Evolutionary conservation across 2,888 invertebrate species (phyloP), one percentile per base, ranked within the genome.

Genomic region (Thyatira batis): DNA sequence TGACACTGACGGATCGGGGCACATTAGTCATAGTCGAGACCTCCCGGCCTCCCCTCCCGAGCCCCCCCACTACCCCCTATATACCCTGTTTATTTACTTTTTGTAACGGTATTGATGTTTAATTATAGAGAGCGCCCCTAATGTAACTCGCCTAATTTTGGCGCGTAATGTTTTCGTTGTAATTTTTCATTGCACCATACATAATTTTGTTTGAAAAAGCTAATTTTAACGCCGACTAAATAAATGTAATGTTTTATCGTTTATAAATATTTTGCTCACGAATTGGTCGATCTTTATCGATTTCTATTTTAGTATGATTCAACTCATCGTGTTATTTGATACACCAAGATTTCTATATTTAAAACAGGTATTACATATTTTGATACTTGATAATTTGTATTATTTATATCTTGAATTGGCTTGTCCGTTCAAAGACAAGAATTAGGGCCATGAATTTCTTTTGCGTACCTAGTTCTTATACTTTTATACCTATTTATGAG

Each of bases 1-100:
- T 89, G 94, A 94, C 94, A 94, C 93, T 94, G 94, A 94, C 94
- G 93, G 93, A 94, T 94, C 93, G 94, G 85, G 89, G 84, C 84
- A 89, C 92, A 94, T 94, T 94, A 94, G 94, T 94, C 94, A 94
- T 94, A 94, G 93, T 93, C 92, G 89, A 84, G 85, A 82, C 89
- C 88, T 82, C 85, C 73, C 74, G 65, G 62, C 62, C 67, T 64
- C 69, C 66, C 78, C 65, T 75, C 87, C 88, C 87, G 87, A 87
- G 81, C 83, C 82, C 81, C 78, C 78, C 85, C 83, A 62, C 78
- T 82, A 39, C 39, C 87, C 87, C 82, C 80, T 82, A 88, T 79
- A 82, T 86, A 87, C 90, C 87, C 87, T 87, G 85, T 91, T 87
- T 92, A 91, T 92, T 92, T 92, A 92, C 91, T 91, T 92, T 91